Base-by-base conservation (phyloP, 2,113 vertebrate genomes). In the Hippolais icterina region DNA sequence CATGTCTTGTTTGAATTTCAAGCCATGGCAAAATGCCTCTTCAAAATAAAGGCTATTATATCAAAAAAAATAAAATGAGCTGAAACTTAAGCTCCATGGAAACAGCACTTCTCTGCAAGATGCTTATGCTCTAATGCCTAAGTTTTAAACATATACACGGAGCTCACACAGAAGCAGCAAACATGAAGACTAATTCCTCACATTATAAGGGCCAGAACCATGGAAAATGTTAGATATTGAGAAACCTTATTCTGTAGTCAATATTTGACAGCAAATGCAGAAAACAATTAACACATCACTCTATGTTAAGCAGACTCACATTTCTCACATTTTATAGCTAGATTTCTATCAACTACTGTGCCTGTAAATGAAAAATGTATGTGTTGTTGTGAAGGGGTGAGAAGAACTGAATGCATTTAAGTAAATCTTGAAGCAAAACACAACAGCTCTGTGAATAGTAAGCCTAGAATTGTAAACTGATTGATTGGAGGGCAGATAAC, bases 61-160 rank as follows among this genome's bases (percentile, higher is more conserved):
- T 56, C 24, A 35, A 77, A 49, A 42, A 70, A 46, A 85, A 83
- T 20, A 90, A 94, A 91, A 88, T 68, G 5, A 89, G 23, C n/a
- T 72, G 75, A 94, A 96, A 88, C 3, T 31, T 71, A 33, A 72
- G 66, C 50, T 91, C 77, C 87, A 96, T 57, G 66, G 87, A 96
- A 96, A 96, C 54, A 92, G 52, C n/a, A 74, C 18, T 80, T 86
- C 24, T 83, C 56, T 81, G 27, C 42, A 83, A 93, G 44, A 41
- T 75, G 29, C 49, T 89, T 78, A 52, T 42, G 44, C 24, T 89
- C 20, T 66, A 74, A 70, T 35, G 31, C 28, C 29, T 79, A 46
- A 4, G 6, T 78, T 94, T 92, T 82, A 81, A 94, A 74, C 27
- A 18, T 19, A 63, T 11, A 78, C 12, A 60, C 15, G 65, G 3